phyloP scores from a whole-genome alignment of 2,797 vertebrate species.

The Acestrorhynchus altus region DNA sequence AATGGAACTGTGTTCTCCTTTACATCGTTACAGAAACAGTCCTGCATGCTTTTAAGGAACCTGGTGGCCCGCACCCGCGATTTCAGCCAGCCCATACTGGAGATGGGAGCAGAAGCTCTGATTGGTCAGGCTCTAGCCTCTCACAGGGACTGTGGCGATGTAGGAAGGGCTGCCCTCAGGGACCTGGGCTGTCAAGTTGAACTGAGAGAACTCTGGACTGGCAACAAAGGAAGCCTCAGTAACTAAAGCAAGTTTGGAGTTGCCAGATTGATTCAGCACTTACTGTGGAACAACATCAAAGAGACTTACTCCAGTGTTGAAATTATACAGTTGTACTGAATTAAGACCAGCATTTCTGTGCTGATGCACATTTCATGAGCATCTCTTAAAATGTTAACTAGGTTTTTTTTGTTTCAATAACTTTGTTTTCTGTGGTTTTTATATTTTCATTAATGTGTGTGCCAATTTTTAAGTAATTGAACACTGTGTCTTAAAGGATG shows the following conservation, averaged over 20 bases:
- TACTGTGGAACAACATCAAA: neutral
- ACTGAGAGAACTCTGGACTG: conserved; percentile 93
- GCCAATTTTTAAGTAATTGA: neutral
- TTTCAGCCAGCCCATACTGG: conserved; percentile 85
- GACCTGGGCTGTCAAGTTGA: conserved; percentile 94
- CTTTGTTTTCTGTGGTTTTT: neutral
- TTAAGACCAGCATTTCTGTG: neutral
- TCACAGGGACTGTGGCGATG: conserved; percentile 86
- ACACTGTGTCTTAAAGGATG: neutral
- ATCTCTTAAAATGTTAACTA: conserved; percentile 1
- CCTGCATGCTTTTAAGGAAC: conserved; percentile 94
- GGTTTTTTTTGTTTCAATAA: neutral
- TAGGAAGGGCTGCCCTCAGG: conserved; percentile 88
- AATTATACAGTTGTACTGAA: conserved; percentile 13
- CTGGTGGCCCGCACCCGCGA: conserved; percentile 83
- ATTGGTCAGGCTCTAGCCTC: conserved; percentile 82
- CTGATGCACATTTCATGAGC: neutral
- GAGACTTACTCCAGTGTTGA: neutral
- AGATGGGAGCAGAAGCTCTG: conserved; percentile 90
- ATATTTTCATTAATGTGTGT: neutral
- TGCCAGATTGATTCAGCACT: neutral
- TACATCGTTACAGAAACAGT: conserved; percentile 84
- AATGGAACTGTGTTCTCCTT: neutral
- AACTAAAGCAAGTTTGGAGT: conserved; percentile 66
- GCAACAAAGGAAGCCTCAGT: conserved; percentile 87